Evolutionary conservation across 2,797 vertebrate genomes (phyloP).

Genomic region (Telmatherina bonti): DNA sequence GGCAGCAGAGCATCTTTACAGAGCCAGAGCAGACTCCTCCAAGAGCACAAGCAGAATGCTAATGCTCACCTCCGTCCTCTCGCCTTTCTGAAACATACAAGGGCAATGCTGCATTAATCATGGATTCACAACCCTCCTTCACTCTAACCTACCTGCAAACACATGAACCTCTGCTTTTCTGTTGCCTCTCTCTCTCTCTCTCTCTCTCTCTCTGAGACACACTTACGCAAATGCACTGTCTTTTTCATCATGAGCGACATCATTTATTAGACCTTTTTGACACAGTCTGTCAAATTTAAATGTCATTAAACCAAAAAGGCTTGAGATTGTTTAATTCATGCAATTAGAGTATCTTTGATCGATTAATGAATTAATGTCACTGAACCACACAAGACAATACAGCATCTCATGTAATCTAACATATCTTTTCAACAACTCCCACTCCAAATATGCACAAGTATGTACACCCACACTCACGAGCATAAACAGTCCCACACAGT

Average conservation of each 20-base stretch:
- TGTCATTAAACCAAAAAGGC: constrained; percentile 36
- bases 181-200: not conserved
- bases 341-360: constrained; percentile 24
- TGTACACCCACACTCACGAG: constrained; percentile 26
- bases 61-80: constrained; percentile 73
- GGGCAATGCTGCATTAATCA: constrained; percentile 85
- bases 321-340: constrained; percentile 29
- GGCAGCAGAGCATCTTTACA: constrained; percentile 68
- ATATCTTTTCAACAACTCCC: constrained; percentile 57
- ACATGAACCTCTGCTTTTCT: constrained; percentile 28
- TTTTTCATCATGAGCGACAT: constrained; percentile 18
- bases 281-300: constrained; percentile 37
- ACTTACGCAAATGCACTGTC: not conserved
- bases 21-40: constrained; percentile 65
- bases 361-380: constrained; percentile 34
- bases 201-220: not conserved
- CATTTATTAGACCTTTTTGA: constrained; percentile 39
- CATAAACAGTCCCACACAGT: constrained; percentile 35
- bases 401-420: constrained; percentile 45
- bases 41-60: constrained; percentile 77
- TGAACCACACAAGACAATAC: constrained; percentile 29
- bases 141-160: constrained; percentile 48
- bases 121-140: constrained; percentile 63
- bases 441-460: constrained; percentile 55
- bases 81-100: constrained; percentile 79